These are phyloP conservation scores for Encarsia formosa DNA, from an alignment of 2,888 invertebrate genomes.

Conservation along the genomic window DNA sequence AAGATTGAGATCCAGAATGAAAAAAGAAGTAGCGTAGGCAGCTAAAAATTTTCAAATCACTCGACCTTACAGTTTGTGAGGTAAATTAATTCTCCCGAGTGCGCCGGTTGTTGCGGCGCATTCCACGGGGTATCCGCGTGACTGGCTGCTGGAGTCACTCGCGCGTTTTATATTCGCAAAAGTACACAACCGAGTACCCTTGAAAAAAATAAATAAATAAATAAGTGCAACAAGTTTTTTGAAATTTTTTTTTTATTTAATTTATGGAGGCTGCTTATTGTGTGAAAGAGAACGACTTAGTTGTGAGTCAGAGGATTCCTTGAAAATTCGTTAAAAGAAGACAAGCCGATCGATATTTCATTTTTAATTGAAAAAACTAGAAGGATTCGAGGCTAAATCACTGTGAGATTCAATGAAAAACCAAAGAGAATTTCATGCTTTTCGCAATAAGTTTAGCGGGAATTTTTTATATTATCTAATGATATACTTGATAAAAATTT, in stretches of 20 bases:
- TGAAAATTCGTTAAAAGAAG: too few species aligned
- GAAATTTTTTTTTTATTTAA: too few species aligned
- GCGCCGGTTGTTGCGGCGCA: too few species aligned
- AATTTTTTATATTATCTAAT: constrained; percentile 21
- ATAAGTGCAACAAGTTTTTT: too few species aligned
- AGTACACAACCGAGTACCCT: constrained; percentile 16
- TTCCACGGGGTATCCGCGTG: constrained; percentile 19
- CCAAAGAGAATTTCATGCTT: constrained; percentile 8
- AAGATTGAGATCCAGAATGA: too few species aligned
- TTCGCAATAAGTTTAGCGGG: constrained; percentile 11
- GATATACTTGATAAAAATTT: constrained; percentile 13
- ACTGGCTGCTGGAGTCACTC: constrained; percentile 9
- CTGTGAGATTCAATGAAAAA: constrained; percentile 8
- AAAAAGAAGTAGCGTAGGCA: constrained; percentile 9
- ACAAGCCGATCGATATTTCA: too few species aligned
- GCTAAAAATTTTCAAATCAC: constrained; percentile 18
- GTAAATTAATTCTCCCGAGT: constrained; percentile 23
- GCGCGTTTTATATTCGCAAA: constrained; percentile 7
- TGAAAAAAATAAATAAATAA: too few species aligned
- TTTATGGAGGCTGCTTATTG: too few species aligned
- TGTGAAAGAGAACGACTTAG: too few species aligned
- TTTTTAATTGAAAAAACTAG: too few species aligned
- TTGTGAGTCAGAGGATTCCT: too few species aligned
- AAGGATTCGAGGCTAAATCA: neutral
- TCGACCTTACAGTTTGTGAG: constrained; percentile 11